phyloP scores from a whole-genome alignment of 2,888 invertebrate species.

The Cosmopolites sordidus region DNA sequence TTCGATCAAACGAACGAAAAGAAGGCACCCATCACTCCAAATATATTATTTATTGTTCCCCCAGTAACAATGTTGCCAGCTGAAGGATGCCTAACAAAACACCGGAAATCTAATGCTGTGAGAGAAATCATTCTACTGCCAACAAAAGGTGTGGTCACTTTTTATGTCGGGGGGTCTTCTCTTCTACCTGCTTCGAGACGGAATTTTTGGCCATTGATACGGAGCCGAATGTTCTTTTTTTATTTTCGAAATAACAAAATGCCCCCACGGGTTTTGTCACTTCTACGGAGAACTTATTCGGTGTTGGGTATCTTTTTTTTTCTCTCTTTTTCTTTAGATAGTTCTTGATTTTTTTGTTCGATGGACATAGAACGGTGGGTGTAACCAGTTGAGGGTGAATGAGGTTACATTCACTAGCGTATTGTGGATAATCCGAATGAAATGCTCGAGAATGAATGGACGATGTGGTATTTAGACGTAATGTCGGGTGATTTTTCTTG shows the following conservation, averaged over 20 bases:
- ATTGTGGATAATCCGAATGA: neutral
- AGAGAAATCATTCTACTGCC: conserved; percentile 44
- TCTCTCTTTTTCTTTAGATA: too few species aligned
- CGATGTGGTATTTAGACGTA: neutral
- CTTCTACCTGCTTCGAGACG: conserved; percentile 39
- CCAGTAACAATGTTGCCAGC: conserved; percentile 32
- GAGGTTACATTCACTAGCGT: neutral
- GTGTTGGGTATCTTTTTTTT: neutral
- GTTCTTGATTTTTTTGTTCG: conserved; percentile 1
- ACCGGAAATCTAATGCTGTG: conserved; percentile 50
- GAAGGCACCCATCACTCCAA: too few species aligned
- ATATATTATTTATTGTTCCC: too few species aligned
- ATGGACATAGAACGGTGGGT: neutral
- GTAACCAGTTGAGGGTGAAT: neutral
- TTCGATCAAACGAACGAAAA: too few species aligned
- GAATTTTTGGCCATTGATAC: conserved; percentile 41
- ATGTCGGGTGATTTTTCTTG: neutral
- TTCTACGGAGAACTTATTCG: conserved; percentile 13
- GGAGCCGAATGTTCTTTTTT: conserved; percentile 43
- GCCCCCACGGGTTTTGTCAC: conserved; percentile 41
- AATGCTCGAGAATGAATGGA: neutral
- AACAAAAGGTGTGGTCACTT: conserved; percentile 51
- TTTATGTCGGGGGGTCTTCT: conserved; percentile 39
- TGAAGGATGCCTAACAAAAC: conserved; percentile 46
- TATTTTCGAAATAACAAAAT: conserved; percentile 37